A percentile compares a stretch with the other conserved stretches of the same genome.
Conservation (phyloP, 2,797 vertebrate genomes). For the Stomatorhinus walkeri region DNA sequence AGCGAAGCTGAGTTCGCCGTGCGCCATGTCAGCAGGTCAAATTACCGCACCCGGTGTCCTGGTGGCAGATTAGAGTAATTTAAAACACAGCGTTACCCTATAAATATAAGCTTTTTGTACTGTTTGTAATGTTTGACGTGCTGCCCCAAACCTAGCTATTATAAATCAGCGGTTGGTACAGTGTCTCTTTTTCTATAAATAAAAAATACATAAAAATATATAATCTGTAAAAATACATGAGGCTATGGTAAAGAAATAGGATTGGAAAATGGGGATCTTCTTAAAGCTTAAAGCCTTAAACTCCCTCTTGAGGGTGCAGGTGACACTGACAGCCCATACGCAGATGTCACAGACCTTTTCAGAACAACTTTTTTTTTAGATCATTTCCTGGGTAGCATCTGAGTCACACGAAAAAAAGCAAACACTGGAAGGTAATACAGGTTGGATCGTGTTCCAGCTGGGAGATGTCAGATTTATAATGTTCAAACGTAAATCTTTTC, state of each 20-base stretch:
- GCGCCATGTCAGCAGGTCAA: neutral
- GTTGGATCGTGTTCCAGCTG: neutral
- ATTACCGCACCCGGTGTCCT: neutral
- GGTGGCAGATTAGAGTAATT: neutral
- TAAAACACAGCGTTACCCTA: constrained; percentile 1
- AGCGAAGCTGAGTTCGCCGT: neutral
- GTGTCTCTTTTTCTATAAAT: neutral
- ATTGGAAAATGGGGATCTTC: neutral
- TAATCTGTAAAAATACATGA: neutral
- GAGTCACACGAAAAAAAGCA: neutral
- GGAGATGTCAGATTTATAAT: neutral
- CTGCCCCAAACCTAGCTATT: neutral
- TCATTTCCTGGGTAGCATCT: constrained; percentile 1
- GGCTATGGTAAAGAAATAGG: neutral
- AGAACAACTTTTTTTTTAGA: constrained; percentile 2
- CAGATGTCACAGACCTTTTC: neutral
- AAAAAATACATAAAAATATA: neutral
- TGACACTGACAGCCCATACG: neutral
- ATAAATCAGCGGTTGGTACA: neutral
- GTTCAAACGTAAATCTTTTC: neutral
- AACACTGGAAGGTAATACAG: neutral
- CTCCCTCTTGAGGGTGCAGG: neutral
- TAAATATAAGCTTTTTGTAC: constrained; percentile 5
- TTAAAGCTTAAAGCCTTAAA: constrained; percentile 7
- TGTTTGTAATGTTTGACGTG: neutral